Base-by-base conservation (phyloP, 2,888 invertebrate species). In the Dicyrtoma fusca region DNA sequence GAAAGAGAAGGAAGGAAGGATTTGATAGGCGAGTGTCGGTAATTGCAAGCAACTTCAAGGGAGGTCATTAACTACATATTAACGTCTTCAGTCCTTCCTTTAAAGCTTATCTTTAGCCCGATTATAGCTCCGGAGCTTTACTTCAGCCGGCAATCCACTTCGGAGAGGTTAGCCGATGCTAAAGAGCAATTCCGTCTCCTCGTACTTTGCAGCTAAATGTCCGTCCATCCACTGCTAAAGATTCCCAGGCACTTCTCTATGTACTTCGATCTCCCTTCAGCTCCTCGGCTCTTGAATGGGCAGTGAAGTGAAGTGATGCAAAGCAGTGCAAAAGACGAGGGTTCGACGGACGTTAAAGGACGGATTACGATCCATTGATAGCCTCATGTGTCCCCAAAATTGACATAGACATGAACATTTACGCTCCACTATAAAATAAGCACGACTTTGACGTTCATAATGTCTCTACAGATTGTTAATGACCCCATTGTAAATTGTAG, bases 21-120 rank as follows among this genome's bases (percentile, higher is more conserved):
- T 71, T 71, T 71, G 71, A 71, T 71, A 65, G 71, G 57, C 63
- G 66, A 74, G 74, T 74, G 74, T 72, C 44, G 65, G 71, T 74
- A 74, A 74, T 74, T 74, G 74, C 69, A 59, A 74, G 59, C 61
- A 59, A 65, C 53, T 69, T 69, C 64, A 61, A 71, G 72, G 51
- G 62, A 63, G 74, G 72, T 74, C 74, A 74, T 74, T 74, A 74
- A 74, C 72, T 69, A n/a, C n/a, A n/a, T n/a, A 74, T 74, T 74
- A 74, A 74, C 74, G 74, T 74, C 74, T 74, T 74, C 55, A 69
- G 64, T 57, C 53, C 62, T 55, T 34, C 34, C 34, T 8, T 34
- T 34, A 19, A 62, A 62, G 64, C 64, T 64, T 64, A 64, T 69
- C 62, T 69, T 63, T 34, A 34, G 34, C 34, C 34, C 34, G 34